phyloP scores from a whole-genome alignment of 37 sponge, comb jelly and placozoan species.

The Halisarca cf. caerulea region DNA sequence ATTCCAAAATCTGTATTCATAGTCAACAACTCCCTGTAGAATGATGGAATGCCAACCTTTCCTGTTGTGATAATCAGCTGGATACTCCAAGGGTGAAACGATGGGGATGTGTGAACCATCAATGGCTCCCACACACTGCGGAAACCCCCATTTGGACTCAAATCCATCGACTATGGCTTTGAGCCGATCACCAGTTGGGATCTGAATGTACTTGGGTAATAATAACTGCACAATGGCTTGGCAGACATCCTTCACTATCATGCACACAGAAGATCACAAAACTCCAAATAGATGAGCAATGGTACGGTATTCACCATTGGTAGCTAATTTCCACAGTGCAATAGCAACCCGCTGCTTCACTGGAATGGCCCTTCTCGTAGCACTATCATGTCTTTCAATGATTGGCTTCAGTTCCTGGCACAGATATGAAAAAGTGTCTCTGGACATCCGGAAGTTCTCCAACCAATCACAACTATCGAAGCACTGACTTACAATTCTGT shows the following conservation, averaged over 20 bases:
- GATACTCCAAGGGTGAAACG: constrained; percentile 21
- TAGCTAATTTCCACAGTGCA: constrained; percentile 51
- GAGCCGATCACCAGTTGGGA: constrained; percentile 14
- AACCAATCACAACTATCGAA: neutral
- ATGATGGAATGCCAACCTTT: no score
- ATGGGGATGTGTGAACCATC: constrained; percentile 51
- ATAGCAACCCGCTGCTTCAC: constrained; percentile 41
- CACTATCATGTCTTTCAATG: constrained; percentile 5
- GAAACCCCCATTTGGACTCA: constrained; percentile 42
- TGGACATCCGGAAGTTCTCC: constrained; percentile 27
- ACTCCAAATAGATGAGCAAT: constrained; percentile 39
- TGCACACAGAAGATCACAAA: constrained; percentile 30
- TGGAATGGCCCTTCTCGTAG: neutral
- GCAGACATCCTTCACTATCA: constrained; percentile 31
- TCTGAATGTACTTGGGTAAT: neutral
- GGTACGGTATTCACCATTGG: constrained; percentile 47
- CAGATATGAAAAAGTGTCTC: neutral
- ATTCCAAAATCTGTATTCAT: no score
- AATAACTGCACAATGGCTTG: constrained; percentile 21
- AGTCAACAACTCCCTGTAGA: no score
- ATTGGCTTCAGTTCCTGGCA: constrained; percentile 1
- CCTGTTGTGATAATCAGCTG: constrained; percentile 37
- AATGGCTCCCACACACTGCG: constrained; percentile 43
- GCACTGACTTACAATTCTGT: neutral
- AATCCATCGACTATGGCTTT: constrained; percentile 26